phyloP scores from a whole-genome alignment of 2,113 vertebrate genomes.

The Casuarius casuarius region DNA sequence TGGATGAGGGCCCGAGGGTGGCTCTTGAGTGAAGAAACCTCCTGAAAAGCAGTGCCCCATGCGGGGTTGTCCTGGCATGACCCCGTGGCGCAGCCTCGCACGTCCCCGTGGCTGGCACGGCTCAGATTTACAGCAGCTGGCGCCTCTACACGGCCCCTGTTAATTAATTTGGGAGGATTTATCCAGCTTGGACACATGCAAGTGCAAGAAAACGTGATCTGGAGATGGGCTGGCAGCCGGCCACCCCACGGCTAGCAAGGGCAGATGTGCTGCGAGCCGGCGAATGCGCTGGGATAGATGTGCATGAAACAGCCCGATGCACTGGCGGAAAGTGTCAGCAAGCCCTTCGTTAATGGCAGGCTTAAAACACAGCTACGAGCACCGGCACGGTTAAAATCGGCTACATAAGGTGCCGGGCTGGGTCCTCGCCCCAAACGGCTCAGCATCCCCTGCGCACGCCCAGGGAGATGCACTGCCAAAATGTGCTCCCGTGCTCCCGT shows the following conservation, averaged over 20 bases:
- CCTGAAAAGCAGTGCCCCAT: neutral
- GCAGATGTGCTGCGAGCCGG: accelerated
- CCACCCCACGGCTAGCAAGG: neutral
- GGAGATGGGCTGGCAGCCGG: neutral
- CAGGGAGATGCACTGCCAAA: accelerated
- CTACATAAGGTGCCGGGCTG: accelerated
- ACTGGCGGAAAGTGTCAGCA: accelerated
- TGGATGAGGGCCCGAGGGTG: accelerated
- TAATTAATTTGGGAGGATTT: neutral
- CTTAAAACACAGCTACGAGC: neutral
- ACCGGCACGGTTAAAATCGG: neutral
- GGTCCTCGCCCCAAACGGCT: neutral
- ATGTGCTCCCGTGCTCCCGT: accelerated
- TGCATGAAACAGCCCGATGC: accelerated
- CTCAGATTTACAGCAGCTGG: neutral
- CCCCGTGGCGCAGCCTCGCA: neutral
- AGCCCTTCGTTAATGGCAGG: neutral
- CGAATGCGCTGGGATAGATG: too few species aligned
- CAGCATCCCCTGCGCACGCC: neutral
- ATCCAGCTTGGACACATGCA: neutral
- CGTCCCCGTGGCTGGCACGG: neutral
- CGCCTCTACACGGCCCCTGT: neutral
- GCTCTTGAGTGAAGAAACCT: neutral
- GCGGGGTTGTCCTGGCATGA: neutral
- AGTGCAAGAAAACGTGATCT: neutral